Evolutionary conservation across 2,888 invertebrate species (phyloP), one percentile per base, ranked within the genome.

Genomic region (Steinernema carpocapsae): DNA sequence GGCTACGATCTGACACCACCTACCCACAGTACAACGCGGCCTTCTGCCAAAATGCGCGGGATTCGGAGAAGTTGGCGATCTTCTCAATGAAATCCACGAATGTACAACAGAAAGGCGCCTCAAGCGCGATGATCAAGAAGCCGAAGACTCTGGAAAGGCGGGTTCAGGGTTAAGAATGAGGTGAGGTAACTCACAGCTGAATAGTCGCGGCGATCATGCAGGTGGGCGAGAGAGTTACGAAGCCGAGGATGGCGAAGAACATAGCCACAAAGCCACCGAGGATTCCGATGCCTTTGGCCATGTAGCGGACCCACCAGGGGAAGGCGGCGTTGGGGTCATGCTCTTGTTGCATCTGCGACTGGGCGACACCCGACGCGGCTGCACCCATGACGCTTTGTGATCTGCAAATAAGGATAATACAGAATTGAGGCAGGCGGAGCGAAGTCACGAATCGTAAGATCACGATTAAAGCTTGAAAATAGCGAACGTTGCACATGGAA

Each of bases 61-160:
- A 84, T 75, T 86, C 86, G 26, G 83, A 92, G 90, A 92, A 92
- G 74, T 85, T 92, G 76, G 94, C 93, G 73, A 95, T 90, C 77
- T 91, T 91, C 89, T 94, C 93, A 74, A 97, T 94, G 90, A 94
- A 94, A 88, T 96, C 97, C 80, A 97, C 92, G 90, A 95, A 97
- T 90, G 94, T 91, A 89, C 96, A 97, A 90, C 96, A 97, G 88
- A 94, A 97, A 0, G 97, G 97, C 52, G 97, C 96, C 90, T 97
- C 97, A 85, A 96, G 91, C 59, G 93, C 92, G 82, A 95, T 91
- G 77, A 94, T 92, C 78, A 94, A 87, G 89, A 97, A 94, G 51
- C 95, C 97, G 78, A 93, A 92, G 78, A 94, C 86, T 87, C 91
- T 91, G 70, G 75, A 84, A 79, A 14, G 29, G 70, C 14, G 32